Evolutionary conservation across 2,888 invertebrate species (phyloP), one percentile per base, ranked within the genome.

Genomic region (Eueremaeus valkanovi): DNA sequence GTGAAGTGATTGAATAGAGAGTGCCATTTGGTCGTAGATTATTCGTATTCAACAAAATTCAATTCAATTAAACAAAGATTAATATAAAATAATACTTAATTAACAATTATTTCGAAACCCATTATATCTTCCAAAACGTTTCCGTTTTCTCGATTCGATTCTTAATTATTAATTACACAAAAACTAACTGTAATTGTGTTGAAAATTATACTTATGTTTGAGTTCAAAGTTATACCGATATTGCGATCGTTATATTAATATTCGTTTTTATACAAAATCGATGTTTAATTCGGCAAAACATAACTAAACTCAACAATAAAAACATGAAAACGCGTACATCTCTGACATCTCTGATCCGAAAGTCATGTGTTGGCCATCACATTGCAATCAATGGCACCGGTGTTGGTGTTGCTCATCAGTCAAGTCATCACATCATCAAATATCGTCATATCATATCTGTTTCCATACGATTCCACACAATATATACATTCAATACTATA

Each of bases 371-470:
- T 33, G 66, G 66, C 40, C 66, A 40, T 66, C 40, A 29, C 63
- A 40, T 31, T 24, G 66, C 40, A 66, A 66, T 66, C 66, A 66
- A 66, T 66, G 66, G 66, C 66, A 66, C 40, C 40, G 58, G 58
- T 58, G 24, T 58, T 5, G 40, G 66, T 40, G 66, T 66, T 66
- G 66, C 66, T 66, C 66, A 66, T 66, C 63, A 66, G 6, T 66
- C n/a, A 66, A 66, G 63, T 36, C 36, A 66, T 66, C 33, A 33
- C 33, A n/a, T 66, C 63, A 33, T 36, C 63, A 66, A 66, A 36
- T 66, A 40, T 18, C 21, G 63, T 66, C 63, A 66, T 66, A 66
- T 66, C 63, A 66, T 66, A 66, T 66, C 33, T n/a, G n/a, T 66
- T 40, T 66, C 8, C 33, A 55, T 55, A 31, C 29, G 29, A n/a